phyloP scores from a whole-genome alignment of 2,888 invertebrate species.

The Cotesia congregata region DNA sequence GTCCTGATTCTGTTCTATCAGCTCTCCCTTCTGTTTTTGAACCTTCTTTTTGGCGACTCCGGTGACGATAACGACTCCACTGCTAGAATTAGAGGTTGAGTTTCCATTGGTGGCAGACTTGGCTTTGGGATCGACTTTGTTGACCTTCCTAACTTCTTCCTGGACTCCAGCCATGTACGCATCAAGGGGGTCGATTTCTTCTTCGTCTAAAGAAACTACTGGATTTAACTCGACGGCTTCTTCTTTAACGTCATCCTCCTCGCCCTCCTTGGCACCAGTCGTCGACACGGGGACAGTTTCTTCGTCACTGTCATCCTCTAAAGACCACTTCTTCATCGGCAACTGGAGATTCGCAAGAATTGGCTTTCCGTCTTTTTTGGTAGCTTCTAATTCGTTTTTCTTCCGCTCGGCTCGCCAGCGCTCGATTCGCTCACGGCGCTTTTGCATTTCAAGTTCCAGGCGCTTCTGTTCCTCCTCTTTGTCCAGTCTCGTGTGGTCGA shows the following conservation, averaged over 20 bases:
- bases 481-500: slow-evolving; percentile 82
- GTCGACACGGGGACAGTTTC: slow-evolving; percentile 65
- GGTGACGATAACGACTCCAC: slow-evolving; percentile 84
- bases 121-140: slow-evolving; percentile 77
- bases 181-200: slow-evolving; percentile 95
- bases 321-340: slow-evolving; percentile 89
- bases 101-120: slow-evolving; percentile 66
- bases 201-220: slow-evolving; percentile 72
- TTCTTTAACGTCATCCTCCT: slow-evolving; percentile 60
- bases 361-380: slow-evolving; percentile 82
- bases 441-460: slow-evolving; percentile 95
- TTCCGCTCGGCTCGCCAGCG: slow-evolving; percentile 95
- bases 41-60: slow-evolving; percentile 87
- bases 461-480: slow-evolving; percentile 93
- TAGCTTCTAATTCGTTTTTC: slow-evolving; percentile 85
- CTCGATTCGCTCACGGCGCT: slow-evolving; percentile 94
- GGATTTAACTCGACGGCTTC: slow-evolving; percentile 45
- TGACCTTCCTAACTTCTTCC: slow-evolving; percentile 86
- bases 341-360: slow-evolving; percentile 75
- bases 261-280: slow-evolving; percentile 75
- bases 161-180: slow-evolving; percentile 96
- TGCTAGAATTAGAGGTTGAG: slow-evolving; percentile 51
- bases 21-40: slow-evolving; percentile 90
- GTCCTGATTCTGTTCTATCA: slow-evolving; percentile 99
- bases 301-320: slow-evolving; percentile 96